phyloP scores from a whole-genome alignment of 1,140 invertebrate species.

The Whitmania pigra region DNA sequence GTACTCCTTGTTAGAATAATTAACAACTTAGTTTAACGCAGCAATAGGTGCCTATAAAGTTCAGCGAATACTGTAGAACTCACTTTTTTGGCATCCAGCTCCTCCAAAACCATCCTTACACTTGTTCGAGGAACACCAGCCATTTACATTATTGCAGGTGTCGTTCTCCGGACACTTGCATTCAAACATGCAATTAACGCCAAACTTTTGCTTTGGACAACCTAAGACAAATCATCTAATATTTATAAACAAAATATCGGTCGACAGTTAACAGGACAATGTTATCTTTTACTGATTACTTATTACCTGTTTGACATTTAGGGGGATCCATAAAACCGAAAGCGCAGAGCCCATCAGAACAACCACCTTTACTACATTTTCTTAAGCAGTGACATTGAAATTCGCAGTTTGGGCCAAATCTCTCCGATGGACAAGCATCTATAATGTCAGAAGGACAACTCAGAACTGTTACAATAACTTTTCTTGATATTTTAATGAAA shows the following conservation, averaged over 20 bases:
- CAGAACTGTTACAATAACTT: too few relatives aligned
- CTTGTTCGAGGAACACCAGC: constrained; percentile 11
- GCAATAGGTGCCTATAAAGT: background rate
- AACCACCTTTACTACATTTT: background rate
- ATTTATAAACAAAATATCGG: too few relatives aligned
- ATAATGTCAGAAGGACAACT: too few relatives aligned
- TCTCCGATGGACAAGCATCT: too few relatives aligned
- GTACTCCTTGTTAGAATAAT: too few relatives aligned
- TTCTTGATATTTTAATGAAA: too few relatives aligned
- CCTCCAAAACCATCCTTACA: background rate
- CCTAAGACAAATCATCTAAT: background rate
- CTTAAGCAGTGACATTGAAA: too few relatives aligned
- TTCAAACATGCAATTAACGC: background rate
- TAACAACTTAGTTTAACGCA: too few relatives aligned
- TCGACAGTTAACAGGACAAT: too few relatives aligned
- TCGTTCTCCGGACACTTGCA: constrained; percentile 15
- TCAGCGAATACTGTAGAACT: background rate
- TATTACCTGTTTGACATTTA: constrained; percentile 12
- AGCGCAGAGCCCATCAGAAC: background rate
- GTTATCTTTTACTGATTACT: background rate
- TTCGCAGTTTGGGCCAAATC: too few relatives aligned
- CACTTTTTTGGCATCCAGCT: constrained; percentile 7
- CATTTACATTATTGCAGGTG: background rate
- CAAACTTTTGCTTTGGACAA: constrained; percentile 8
- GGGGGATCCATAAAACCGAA: constrained; percentile 11